A percentile compares a stretch with the other conserved stretches of the same genome.
phyloP scores from a whole-genome alignment of 1,140 invertebrate species.

The Antheraea mylitta region DNA sequence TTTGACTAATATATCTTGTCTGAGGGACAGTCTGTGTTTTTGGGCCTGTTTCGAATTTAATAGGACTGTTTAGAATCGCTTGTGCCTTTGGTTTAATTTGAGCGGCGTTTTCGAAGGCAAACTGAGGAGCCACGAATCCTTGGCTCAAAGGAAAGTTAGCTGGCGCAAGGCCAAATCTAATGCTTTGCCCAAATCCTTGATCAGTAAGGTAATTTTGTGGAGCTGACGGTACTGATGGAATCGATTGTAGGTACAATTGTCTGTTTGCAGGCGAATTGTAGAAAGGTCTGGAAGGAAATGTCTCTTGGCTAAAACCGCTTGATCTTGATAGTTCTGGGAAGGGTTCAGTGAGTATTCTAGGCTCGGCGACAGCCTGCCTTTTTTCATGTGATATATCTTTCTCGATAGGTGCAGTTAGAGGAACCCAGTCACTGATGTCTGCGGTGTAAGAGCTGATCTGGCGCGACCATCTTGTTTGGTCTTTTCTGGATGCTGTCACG shows the following conservation, averaged over 20 bases:
- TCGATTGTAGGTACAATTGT: constrained; percentile 67
- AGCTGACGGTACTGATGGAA: constrained; percentile 55
- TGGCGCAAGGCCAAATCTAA: constrained; percentile 57
- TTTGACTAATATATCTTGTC: constrained; percentile 42
- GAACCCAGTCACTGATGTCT: constrained; percentile 70
- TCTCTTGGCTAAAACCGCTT: constrained; percentile 58
- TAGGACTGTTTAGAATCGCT: constrained; percentile 33
- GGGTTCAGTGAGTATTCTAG: constrained; percentile 76
- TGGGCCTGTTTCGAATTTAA: constrained; percentile 47
- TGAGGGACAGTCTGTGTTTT: constrained; percentile 41
- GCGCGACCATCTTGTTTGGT: constrained; percentile 77
- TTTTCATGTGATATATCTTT: constrained; percentile 42
- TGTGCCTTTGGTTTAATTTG: constrained; percentile 45
- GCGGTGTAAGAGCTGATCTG: constrained; percentile 70
- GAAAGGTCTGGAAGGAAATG: constrained; percentile 51
- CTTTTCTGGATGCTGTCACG: constrained; percentile 65
- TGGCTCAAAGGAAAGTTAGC: constrained; percentile 65
- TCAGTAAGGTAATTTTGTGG: constrained; percentile 63
- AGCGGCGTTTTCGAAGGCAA: constrained; percentile 46
- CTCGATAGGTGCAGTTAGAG: constrained; percentile 49
- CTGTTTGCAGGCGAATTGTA: constrained; percentile 54
- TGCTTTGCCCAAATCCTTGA: constrained; percentile 63
- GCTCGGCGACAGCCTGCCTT: constrained; percentile 70
- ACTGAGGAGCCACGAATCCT: constrained; percentile 60
- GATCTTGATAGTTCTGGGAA: constrained; percentile 68